These are phyloP conservation scores for Protobothrops flavoviridis DNA, from an alignment of 2,113 vertebrate genomes.

Conservation along the genomic window DNA sequence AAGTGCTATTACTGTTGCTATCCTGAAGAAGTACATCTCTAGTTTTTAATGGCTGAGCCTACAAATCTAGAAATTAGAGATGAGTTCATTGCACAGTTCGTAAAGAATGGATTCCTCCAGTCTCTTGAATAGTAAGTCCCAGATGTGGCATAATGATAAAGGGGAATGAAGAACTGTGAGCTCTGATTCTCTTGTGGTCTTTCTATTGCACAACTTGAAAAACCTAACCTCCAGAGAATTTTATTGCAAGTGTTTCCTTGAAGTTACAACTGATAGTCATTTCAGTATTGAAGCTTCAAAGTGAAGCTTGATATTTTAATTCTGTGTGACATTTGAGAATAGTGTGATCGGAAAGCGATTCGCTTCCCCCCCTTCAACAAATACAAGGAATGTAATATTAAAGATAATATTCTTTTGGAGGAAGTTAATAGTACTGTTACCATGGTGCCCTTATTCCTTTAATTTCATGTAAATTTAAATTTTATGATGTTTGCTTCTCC, in stretches of 20 bases:
- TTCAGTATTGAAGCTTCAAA: conserved; percentile 59
- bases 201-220: conserved; percentile 25
- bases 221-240: conserved; percentile 42
- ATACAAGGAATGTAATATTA: conserved; percentile 63
- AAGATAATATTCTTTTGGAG: conserved; percentile 65
- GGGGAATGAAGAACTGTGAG: not conserved
- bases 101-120: not conserved
- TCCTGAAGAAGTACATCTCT: not conserved
- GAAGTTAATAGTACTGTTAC: conserved; percentile 68
- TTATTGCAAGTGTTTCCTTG: conserved; percentile 56
- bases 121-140: not conserved
- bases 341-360: conserved; percentile 57
- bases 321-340: conserved; percentile 66
- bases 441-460: conserved; percentile 70
- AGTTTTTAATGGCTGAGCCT: not conserved
- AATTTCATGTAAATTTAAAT: conserved; percentile 75
- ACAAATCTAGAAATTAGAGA: not conserved
- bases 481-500: conserved; percentile 75
- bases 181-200: conserved; percentile 1
- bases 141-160: not conserved
- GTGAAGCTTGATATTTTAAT: conserved; percentile 65
- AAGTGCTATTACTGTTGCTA: too few relatives aligned
- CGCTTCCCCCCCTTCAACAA: conserved; percentile 44
- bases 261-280: conserved; percentile 57
- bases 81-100: too few relatives aligned